Evolutionary conservation across 2,113 vertebrate genomes (phyloP).

Genomic region (Thunnus maccoyii): DNA sequence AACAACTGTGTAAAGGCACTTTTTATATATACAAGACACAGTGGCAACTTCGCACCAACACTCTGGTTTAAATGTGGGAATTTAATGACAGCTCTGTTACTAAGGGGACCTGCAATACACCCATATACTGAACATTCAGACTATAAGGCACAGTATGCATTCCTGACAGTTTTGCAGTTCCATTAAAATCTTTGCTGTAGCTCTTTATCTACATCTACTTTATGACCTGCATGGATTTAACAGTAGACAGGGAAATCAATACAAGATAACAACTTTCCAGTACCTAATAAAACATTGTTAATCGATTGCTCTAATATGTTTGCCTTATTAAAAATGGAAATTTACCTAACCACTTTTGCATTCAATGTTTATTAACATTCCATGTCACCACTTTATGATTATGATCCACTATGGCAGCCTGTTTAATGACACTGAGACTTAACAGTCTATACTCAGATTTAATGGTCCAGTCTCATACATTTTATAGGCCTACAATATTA

Average conservation of each 20-base stretch:
- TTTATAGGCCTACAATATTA: slow-evolving; percentile 54
- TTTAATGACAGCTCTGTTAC: background rate
- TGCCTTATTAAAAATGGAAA: slow-evolving; percentile 45
- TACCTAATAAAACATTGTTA: slow-evolving; percentile 26
- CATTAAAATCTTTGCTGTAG: slow-evolving; percentile 30
- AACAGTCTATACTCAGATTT: slow-evolving; percentile 57
- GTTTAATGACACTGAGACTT: slow-evolving; percentile 63
- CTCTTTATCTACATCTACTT: slow-evolving; percentile 57
- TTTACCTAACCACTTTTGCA: background rate
- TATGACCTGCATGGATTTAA: slow-evolving; percentile 38
- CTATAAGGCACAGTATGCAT: background rate
- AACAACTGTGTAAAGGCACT: too few species aligned
- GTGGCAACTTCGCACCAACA: slow-evolving; percentile 18
- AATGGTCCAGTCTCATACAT: slow-evolving; percentile 52
- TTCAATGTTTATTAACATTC: slow-evolving; percentile 26
- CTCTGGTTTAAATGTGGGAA: slow-evolving; percentile 4
- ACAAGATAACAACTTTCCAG: slow-evolving; percentile 47
- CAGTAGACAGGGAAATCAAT: slow-evolving; percentile 52
- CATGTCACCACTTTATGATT: slow-evolving; percentile 42
- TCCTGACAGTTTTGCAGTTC: background rate
- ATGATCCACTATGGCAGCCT: slow-evolving; percentile 45
- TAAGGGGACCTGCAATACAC: background rate
- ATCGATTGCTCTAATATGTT: slow-evolving; percentile 42
- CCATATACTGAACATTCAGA: background rate
- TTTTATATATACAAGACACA: too few species aligned